These are phyloP conservation scores for Gobio occitaniae DNA, from an alignment of 2,797 vertebrate species.

Conservation along the genomic window DNA sequence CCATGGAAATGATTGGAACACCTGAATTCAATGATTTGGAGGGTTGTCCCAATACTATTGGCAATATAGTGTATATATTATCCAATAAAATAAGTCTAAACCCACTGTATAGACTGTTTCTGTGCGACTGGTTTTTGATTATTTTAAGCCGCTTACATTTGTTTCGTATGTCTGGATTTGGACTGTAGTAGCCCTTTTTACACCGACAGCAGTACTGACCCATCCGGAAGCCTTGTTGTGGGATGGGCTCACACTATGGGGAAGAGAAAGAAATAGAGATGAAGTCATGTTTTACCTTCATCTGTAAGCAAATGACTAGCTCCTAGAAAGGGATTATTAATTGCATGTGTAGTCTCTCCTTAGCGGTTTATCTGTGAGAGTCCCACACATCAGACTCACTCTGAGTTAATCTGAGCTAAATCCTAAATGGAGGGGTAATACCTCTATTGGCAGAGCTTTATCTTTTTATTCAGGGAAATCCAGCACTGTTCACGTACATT, in stretches of 20 bases:
- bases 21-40: too few relatives aligned
- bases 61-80: not conserved
- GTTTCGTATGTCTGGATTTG: slow-evolving; percentile 46
- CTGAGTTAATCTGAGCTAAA: slow-evolving; percentile 82
- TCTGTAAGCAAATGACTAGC: not conserved
- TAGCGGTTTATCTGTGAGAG: slow-evolving; percentile 35
- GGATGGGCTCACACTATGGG: slow-evolving; percentile 85
- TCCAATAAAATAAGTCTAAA: not conserved
- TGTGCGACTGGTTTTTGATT: not conserved
- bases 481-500: slow-evolving; percentile 8
- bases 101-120: not conserved
- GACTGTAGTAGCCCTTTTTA: slow-evolving; percentile 87
- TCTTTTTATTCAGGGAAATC: slow-evolving; percentile 72
- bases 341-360: slow-evolving; percentile 46
- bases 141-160: slow-evolving; percentile 61
- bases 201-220: slow-evolving; percentile 91
- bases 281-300: not conserved
- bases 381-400: slow-evolving; percentile 50
- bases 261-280: slow-evolving; percentile 11
- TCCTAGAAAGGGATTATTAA: slow-evolving; percentile 31
- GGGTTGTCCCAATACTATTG: too few relatives aligned
- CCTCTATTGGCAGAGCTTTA: slow-evolving; percentile 73
- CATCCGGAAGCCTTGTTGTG: slow-evolving; percentile 84
- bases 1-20: too few relatives aligned
- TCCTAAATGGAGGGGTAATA: slow-evolving; percentile 81